phyloP scores from a whole-genome alignment of 2,797 vertebrate species.

The Enteromius afrohamiltoni region DNA sequence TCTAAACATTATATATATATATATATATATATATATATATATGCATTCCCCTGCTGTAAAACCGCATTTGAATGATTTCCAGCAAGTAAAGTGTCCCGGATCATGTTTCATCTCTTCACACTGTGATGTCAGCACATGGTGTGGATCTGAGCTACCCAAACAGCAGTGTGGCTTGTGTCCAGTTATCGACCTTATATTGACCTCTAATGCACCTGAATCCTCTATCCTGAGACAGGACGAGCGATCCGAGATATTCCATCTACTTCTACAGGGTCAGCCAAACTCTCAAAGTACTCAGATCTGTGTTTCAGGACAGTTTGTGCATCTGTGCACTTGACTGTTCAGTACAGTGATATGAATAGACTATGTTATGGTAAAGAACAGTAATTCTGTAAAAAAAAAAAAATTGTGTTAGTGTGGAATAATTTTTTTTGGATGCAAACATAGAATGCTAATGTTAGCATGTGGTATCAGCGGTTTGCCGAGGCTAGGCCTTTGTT shows the following conservation, averaged over 20 bases:
- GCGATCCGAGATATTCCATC: slow-evolving; percentile 8
- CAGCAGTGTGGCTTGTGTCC: slow-evolving; percentile 27
- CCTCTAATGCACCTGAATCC: slow-evolving; percentile 49
- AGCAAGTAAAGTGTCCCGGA: not conserved
- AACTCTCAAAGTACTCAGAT: slow-evolving; percentile 47
- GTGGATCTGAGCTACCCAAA: not conserved
- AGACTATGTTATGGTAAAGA: not conserved
- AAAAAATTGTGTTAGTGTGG: not conserved
- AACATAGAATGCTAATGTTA: not conserved
- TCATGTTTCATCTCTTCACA: slow-evolving; percentile 28
- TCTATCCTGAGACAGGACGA: slow-evolving; percentile 16
- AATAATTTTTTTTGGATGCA: too few relatives aligned
- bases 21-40: slow-evolving; percentile 3
- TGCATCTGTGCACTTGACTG: not conserved
- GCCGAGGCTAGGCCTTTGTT: too few relatives aligned
- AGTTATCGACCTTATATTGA: slow-evolving; percentile 50
- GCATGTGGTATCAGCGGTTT: too few relatives aligned
- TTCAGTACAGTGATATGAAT: not conserved
- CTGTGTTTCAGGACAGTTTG: slow-evolving; percentile 32
- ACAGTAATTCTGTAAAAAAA: not conserved
- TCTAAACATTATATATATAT: not conserved
- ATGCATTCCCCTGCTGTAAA: not conserved
- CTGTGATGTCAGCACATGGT: slow-evolving; percentile 41
- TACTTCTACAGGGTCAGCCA: slow-evolving; percentile 26
- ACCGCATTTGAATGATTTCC: not conserved